Percentiles rank a stretch among this genome's conserved stretches.
These are phyloP conservation scores for Triops cancriformis DNA, from an alignment of 1,140 invertebrate genomes.

Conservation along the genomic window DNA sequence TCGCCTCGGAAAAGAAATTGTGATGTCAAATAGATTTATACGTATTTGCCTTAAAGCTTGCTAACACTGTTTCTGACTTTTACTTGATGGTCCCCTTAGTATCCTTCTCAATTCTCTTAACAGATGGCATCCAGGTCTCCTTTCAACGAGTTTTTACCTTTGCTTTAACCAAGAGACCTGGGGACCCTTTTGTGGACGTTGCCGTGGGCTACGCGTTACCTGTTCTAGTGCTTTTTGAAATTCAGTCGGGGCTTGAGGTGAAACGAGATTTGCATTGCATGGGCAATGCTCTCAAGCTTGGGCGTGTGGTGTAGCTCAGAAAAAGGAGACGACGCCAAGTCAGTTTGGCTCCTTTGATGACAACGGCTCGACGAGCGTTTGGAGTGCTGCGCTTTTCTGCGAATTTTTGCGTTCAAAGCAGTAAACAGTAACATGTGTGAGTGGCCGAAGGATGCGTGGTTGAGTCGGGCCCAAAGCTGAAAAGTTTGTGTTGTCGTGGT, in stretches of 20 bases:
- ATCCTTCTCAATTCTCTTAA: background rate
- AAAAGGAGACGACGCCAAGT: background rate
- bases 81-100: background rate
- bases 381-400: background rate
- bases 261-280: slow-evolving; percentile 10
- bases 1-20: background rate
- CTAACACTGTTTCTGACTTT: background rate
- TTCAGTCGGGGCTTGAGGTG: slow-evolving; percentile 9
- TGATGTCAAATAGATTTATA: background rate
- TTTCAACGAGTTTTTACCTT: background rate
- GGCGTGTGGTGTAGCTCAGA: background rate
- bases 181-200: slow-evolving; percentile 2
- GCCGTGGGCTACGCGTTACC: slow-evolving; percentile 11
- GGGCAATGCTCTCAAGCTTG: background rate
- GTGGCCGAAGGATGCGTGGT: background rate
- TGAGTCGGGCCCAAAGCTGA: background rate
- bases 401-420: background rate
- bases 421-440: background rate
- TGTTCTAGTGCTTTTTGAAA: slow-evolving; percentile 2
- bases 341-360: background rate
- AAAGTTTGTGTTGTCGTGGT: background rate
- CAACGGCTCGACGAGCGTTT: background rate
- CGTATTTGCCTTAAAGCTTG: background rate
- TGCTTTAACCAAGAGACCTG: background rate
- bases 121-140: background rate